Evolutionary conservation across 2,888 invertebrate species (phyloP), one percentile per base, ranked within the genome.

Genomic region (Petrolisthes manimaculis): DNA sequence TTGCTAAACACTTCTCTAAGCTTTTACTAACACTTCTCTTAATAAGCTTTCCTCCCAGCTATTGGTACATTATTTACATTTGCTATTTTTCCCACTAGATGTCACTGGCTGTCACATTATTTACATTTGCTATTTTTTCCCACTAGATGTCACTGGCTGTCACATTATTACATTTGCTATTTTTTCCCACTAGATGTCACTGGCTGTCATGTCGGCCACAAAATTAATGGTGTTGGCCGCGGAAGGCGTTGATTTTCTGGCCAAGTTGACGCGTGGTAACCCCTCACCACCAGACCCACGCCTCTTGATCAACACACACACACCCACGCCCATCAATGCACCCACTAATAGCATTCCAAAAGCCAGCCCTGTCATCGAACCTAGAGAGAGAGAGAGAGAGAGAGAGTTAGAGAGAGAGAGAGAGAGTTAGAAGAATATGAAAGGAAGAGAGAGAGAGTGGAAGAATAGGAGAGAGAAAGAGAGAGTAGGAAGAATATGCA

Each of bases 351-450:
- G 69, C 80, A 88, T 75, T 18, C 88, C 88, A 21, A 88, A 21
- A 24, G 84, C 88, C 53, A 88, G 67, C 9, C 88, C 88, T 3
- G 88, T 84, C 88, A 88, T 88, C 80, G 79, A 79, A 6, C 88
- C 88, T 88, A 80, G 18, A 74, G 18, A 51, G 71, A 51, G 71
- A 71, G 12, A n/a, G n/a, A n/a, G n/a, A n/a, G n/a, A n/a, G n/a
- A n/a, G n/a, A n/a, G n/a, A n/a, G n/a, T n/a, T n/a, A n/a, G n/a
- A n/a, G n/a, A n/a, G n/a, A n/a, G n/a, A n/a, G n/a, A n/a, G n/a
- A n/a, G n/a, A n/a, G n/a, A n/a, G n/a, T n/a, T n/a, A n/a, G n/a
- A n/a, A n/a, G n/a, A n/a, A n/a, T n/a, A n/a, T n/a, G n/a, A n/a
- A n/a, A n/a, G n/a, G n/a, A n/a, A n/a, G n/a, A n/a, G n/a, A n/a